phyloP scores from a whole-genome alignment of 2,113 vertebrate genomes.

The Apodemus speciosus region DNA sequence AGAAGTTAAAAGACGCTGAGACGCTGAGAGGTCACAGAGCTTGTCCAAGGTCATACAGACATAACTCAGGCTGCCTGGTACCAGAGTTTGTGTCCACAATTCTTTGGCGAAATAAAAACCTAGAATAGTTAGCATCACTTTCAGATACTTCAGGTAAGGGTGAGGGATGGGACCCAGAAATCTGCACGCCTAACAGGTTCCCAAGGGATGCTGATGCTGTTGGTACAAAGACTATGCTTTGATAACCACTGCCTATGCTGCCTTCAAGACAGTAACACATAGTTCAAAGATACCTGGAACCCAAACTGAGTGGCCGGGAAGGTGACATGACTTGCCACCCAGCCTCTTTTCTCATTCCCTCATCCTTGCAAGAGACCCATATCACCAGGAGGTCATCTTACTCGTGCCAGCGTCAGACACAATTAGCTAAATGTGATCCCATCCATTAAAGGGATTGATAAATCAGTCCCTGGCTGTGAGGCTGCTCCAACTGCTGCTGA shows the following conservation, averaged over 20 bases:
- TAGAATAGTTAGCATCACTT: background rate
- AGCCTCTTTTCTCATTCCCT: slow-evolving; percentile 21
- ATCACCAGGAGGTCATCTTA: slow-evolving; percentile 34
- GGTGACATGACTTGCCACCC: background rate
- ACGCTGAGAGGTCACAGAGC: background rate
- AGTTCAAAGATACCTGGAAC: background rate
- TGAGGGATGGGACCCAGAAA: background rate
- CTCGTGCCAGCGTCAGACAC: background rate
- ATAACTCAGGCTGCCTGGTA: background rate
- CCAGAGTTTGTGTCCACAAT: background rate
- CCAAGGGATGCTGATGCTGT: background rate
- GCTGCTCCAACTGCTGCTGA: background rate
- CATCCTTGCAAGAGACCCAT: background rate
- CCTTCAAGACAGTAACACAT: background rate
- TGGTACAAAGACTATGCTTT: background rate
- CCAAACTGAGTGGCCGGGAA: background rate
- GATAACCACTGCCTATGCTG: background rate
- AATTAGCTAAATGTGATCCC: slow-evolving; percentile 61
- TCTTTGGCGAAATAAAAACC: background rate
- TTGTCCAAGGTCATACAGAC: slow-evolving; percentile 12
- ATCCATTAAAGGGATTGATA: slow-evolving; percentile 60
- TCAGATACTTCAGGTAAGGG: background rate
- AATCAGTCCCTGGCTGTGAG: slow-evolving; percentile 53
- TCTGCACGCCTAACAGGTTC: background rate
- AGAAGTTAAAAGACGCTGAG: background rate